Base-by-base conservation (phyloP, 2,888 invertebrate species). In the Ernsta delagoae region DNA sequence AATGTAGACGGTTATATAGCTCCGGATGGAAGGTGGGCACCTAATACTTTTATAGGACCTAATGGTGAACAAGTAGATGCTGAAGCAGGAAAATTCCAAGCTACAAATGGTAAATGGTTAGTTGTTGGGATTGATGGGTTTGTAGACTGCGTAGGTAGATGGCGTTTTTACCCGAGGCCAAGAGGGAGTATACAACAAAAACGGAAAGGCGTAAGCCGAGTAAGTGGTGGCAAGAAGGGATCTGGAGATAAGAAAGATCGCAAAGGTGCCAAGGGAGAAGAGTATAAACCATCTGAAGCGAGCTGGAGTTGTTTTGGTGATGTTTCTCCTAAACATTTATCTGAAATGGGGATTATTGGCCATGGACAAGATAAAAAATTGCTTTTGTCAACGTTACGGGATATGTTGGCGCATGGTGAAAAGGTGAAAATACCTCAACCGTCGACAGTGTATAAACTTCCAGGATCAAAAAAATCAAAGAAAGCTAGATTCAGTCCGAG, bases 251-350 rank as follows among this genome's bases (percentile, higher is more conserved):
- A 77, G 45, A 84, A 82, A 71, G 72, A 73, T 39, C 71, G 72
- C 4, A 76, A 69, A 69, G 54, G 43, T 39, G 71, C 71, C 4
- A 76, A 69, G 68, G 54, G 39, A 69, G 56, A 41, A 24, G 62
- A 60, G n/a, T 69, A 70, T 43, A 80, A 82, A 65, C 75, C 73
- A 70, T 86, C 87, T 0, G 83, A 83, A 66, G 73, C 80, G 4
- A 83, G 85, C 16, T 92, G 87, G 84, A 92, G 90, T 78, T 92
- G 92, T 76, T 92, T 92, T 63, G 91, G 88, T 2, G 88, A 86
- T 70, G 85, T 78, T 6, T 81, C 85, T 50, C 87, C 90, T 3
- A 82, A 75, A 71, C 72, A 80, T 9, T 76, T 93, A 41, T 87
- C 90, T 6, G 83, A 83, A 76, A 82, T 89, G 80, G 92, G 92